Evolutionary conservation across 2,113 vertebrate genomes (phyloP).

Genomic region (Dinomys branickii): DNA sequence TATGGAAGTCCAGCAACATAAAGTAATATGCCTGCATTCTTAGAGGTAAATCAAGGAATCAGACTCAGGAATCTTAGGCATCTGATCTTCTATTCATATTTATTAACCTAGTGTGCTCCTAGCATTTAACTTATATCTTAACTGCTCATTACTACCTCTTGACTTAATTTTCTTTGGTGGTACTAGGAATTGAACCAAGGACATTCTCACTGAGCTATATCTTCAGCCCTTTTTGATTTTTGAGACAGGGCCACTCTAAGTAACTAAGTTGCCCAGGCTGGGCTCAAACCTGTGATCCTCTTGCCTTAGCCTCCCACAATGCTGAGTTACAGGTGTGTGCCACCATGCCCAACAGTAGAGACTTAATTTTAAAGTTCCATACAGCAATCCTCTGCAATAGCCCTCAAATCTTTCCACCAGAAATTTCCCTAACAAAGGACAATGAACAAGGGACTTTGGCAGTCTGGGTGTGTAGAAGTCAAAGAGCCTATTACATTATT

Average conservation of each 20-base stretch:
- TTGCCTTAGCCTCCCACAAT: not conserved
- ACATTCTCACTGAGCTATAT: not conserved
- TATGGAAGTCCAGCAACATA: constrained; percentile 21
- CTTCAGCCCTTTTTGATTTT: not conserved
- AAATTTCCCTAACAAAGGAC: not conserved
- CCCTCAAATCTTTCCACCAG: not conserved
- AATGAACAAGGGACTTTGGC: not conserved
- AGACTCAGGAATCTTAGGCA: not conserved
- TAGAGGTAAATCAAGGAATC: constrained; percentile 2
- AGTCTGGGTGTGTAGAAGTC: not conserved
- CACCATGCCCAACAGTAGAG: not conserved
- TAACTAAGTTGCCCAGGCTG: not conserved
- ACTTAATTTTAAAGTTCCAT: not conserved
- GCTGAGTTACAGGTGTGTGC: not conserved
- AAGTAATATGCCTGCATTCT: not conserved
- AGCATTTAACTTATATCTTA: constrained; percentile 18
- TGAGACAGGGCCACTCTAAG: not conserved
- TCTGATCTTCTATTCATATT: constrained; percentile 13
- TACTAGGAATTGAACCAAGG: not conserved
- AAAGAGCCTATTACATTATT: constrained; percentile 9
- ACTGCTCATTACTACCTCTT: constrained; percentile 23
- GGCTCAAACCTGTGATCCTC: not conserved
- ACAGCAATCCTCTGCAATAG: not conserved
- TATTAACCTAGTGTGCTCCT: not conserved
- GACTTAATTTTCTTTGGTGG: not conserved